These are phyloP conservation scores for Melospiza georgiana DNA, from an alignment of 2,113 vertebrate genomes.

Conservation along the genomic window DNA sequence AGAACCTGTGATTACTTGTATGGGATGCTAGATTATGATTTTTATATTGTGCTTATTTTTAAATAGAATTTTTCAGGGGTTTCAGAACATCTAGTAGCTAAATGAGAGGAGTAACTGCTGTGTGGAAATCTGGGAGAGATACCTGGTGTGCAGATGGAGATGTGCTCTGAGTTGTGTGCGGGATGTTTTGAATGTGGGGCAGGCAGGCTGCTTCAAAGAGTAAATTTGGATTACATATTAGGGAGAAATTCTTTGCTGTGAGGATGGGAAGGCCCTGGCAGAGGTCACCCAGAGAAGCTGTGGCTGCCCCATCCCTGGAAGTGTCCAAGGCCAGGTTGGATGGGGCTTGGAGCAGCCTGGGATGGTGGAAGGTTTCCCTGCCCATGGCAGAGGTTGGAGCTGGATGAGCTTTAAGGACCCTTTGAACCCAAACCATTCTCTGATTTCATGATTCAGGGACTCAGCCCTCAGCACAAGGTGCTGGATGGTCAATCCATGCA, in stretches of 20 bases:
- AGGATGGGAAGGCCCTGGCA: neutral
- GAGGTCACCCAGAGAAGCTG: neutral
- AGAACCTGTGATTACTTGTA: neutral
- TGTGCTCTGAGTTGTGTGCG: neutral
- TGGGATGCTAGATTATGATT: neutral
- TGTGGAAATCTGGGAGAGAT: neutral
- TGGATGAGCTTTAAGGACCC: neutral
- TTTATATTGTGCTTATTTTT: neutral
- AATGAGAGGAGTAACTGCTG: neutral
- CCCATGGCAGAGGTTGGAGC: neutral
- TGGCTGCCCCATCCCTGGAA: neutral
- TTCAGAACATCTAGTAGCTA: neutral
- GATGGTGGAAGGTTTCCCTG: neutral
- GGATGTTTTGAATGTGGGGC: neutral
- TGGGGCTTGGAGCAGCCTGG: fast-evolving
- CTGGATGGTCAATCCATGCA: neutral
- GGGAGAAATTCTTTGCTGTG: neutral
- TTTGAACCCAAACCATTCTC: neutral
- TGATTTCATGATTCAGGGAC: neutral
- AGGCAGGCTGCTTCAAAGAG: neutral
- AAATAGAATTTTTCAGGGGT: neutral
- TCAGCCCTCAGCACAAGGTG: neutral
- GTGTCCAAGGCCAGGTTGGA: neutral
- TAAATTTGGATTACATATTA: neutral
- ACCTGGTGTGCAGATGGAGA: neutral